Conservation (phyloP, 2,888 invertebrate genomes). For the Osmoderma eremita region DNA sequence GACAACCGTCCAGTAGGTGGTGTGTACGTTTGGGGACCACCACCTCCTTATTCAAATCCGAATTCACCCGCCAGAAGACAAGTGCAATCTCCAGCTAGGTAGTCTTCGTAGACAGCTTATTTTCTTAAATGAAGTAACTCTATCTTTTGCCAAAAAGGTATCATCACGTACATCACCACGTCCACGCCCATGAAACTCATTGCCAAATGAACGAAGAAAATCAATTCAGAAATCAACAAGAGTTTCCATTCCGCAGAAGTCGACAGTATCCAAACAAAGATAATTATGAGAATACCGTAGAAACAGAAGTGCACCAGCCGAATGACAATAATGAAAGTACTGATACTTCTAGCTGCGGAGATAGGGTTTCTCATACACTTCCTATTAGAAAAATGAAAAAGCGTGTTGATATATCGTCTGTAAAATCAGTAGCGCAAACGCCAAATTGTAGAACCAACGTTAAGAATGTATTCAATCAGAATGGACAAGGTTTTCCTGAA, state of each 20-base stretch:
- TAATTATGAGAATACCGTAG: slow-evolving; percentile 68
- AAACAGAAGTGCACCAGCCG: slow-evolving; percentile 59
- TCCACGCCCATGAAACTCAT: slow-evolving; percentile 61
- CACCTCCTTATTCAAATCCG: slow-evolving; percentile 87
- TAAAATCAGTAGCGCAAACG: slow-evolving; percentile 60
- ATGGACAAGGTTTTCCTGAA: slow-evolving; percentile 50
- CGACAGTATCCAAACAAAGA: slow-evolving; percentile 62
- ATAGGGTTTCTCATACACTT: slow-evolving; percentile 67
- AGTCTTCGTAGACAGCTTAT: slow-evolving; percentile 29
- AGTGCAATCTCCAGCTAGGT: slow-evolving; percentile 61
- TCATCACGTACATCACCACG: slow-evolving; percentile 61
- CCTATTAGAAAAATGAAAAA: slow-evolving; percentile 69
- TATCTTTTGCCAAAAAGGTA: slow-evolving; percentile 44
- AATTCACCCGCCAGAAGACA: slow-evolving; percentile 74
- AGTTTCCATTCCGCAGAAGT: slow-evolving; percentile 53
- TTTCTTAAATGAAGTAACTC: background rate
- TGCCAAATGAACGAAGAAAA: slow-evolving; percentile 62
- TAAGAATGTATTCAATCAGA: slow-evolving; percentile 62
- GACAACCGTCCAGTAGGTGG: slow-evolving; percentile 67
- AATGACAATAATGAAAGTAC: slow-evolving; percentile 64
- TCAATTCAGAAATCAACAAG: slow-evolving; percentile 57
- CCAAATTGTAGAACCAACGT: slow-evolving; percentile 61
- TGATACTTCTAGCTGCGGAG: slow-evolving; percentile 62
- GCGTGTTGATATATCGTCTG: slow-evolving; percentile 64
- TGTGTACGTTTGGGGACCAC: slow-evolving; percentile 83